Base-by-base conservation (phyloP, 1,140 invertebrate species). In the Ptiloglossa arizonensis region DNA sequence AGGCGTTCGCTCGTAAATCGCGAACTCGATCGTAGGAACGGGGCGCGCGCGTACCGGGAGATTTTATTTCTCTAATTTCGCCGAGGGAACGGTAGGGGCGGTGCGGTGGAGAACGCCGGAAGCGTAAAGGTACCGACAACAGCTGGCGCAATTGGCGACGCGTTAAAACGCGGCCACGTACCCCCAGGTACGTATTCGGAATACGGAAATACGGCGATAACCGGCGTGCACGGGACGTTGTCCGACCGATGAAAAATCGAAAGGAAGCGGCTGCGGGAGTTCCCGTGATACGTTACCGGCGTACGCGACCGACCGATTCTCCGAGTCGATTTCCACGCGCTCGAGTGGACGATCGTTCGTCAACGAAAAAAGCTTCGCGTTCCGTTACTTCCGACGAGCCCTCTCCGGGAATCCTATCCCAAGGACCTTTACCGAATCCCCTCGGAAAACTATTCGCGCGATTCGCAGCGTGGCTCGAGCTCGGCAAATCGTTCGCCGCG, bases 31-130 rank as follows among this genome's bases (percentile, higher is more conserved):
- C 50, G 22, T 27, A 9, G 50, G 11, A 24, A 54, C 29, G 57
- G 6, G 57, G 9, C 13, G 24, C 15, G 15, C 27, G 19, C 6
- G 57, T 9, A 17, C 6, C 15, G 27, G 38, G 15, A 32, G 48
- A 70, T 62, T 77, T 77, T 70, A 77, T 71, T 77, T 54, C 24
- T 32, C 24, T 77, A 76, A 76, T 70, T 76, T 69, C 13, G n/a
- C 15, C 9, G 32, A 11, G 27, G 22, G 9, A 24, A 68, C 2
- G 15, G 13, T n/a, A n/a, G n/a, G n/a, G n/a, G n/a, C n/a, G 27
- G n/a, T n/a, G 17, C 11, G 13, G 15, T 57, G 22, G 32, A 22
- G 5, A 41, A 6, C 5, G 13, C 8, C 19, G 19, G 19, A 38
- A 6, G 27, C 13, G 22, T 38, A 17, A 44, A 54, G 48, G 62